A percentile compares a stretch with the other conserved stretches of the same genome.
phyloP scores from a whole-genome alignment of 1,140 invertebrate species.

The Calephelis virginiensis region DNA sequence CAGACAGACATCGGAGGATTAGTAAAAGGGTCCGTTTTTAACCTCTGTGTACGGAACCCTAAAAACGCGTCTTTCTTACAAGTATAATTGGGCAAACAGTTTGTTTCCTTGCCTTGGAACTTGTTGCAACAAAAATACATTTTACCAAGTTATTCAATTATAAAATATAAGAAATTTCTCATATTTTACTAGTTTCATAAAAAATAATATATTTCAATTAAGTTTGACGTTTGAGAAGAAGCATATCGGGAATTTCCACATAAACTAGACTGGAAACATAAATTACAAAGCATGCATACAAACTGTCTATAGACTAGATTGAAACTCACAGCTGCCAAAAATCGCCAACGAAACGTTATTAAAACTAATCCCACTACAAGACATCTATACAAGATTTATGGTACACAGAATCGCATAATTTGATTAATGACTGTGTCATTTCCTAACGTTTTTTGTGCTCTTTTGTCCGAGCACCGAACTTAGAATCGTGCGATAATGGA shows the following conservation, averaged over 20 bases:
- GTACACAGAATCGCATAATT: conserved; percentile 48
- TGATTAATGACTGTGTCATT: conserved; percentile 56
- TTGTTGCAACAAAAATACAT: no score
- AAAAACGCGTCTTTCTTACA: no score
- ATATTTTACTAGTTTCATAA: no score
- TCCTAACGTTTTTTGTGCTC: conserved; percentile 34
- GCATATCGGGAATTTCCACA: neutral
- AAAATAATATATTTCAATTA: no score
- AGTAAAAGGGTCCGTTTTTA: no score
- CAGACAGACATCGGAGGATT: no score
- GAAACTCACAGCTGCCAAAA: conserved; percentile 13
- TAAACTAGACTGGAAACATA: neutral
- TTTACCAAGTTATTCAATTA: no score
- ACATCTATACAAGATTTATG: conserved; percentile 30
- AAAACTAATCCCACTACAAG: conserved; percentile 24
- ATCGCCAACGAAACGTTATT: conserved; percentile 17
- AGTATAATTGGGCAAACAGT: no score
- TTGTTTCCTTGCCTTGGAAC: no score
- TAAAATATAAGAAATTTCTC: no score
- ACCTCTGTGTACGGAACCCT: no score
- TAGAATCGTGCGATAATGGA: conserved; percentile 49
- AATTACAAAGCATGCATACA: neutral
- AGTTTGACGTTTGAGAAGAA: no score
- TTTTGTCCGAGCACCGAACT: conserved; percentile 32
- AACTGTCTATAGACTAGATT: neutral